Conservation (phyloP, 2,888 invertebrate species). For the Spodoptera littoralis region DNA sequence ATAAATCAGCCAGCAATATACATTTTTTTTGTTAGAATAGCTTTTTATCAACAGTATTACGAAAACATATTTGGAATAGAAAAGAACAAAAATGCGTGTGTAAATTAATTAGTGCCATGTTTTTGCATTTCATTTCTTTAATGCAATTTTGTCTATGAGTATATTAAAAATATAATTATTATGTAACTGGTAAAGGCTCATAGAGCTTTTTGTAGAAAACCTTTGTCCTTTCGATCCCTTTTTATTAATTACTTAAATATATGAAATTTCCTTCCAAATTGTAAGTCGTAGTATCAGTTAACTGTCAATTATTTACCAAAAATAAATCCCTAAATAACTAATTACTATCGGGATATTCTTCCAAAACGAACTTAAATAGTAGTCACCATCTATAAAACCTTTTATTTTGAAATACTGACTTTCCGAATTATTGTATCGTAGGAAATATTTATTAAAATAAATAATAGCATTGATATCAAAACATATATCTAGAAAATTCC, state of each 20-base stretch:
- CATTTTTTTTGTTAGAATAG: conserved; percentile 12
- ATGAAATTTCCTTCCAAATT: too few species aligned
- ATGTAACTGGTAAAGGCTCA: conserved; percentile 12
- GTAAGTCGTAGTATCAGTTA: too few species aligned
- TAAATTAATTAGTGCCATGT: conserved; percentile 48
- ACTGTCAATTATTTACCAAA: conserved; percentile 47
- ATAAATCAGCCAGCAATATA: conserved; percentile 35
- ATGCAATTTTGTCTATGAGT: conserved; percentile 3
- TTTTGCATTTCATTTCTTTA: conserved; percentile 23
- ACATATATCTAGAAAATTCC: conserved; percentile 2
- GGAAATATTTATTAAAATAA: conserved; percentile 29
- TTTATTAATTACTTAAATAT: neutral
- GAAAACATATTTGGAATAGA: conserved; percentile 9
- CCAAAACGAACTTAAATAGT: conserved; percentile 13
- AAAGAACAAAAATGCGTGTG: conserved; percentile 12
- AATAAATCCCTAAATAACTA: conserved; percentile 8
- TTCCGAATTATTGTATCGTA: conserved; percentile 58
- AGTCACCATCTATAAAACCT: neutral
- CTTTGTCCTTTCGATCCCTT: conserved; percentile 16
- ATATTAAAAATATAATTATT: conserved; percentile 16
- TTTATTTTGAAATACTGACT: conserved; percentile 39
- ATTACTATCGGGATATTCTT: conserved; percentile 17
- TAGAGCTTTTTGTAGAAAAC: conserved; percentile 17
- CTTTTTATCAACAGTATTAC: neutral
- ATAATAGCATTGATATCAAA: conserved; percentile 18